Conservation (phyloP, 2,113 vertebrate species). For the Thunnus thynnus region DNA sequence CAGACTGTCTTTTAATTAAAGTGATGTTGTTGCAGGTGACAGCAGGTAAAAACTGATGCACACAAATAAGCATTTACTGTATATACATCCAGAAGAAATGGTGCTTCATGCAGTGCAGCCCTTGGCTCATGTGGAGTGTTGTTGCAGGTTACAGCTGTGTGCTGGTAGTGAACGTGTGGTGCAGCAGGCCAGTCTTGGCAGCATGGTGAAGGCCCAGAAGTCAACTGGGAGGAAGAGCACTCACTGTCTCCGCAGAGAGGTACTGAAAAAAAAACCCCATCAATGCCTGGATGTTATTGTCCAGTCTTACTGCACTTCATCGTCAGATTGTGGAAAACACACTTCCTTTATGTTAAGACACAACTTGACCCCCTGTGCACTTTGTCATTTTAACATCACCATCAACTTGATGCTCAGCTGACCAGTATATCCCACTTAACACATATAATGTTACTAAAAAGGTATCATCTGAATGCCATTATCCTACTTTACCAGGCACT, state of each 20-base stretch:
- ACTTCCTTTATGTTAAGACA: constrained; percentile 7
- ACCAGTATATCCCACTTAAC: background rate
- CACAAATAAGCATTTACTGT: background rate
- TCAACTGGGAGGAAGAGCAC: constrained; percentile 81
- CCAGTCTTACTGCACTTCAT: background rate
- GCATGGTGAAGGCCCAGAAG: constrained; percentile 82
- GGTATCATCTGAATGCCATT: background rate
- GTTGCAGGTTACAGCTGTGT: constrained; percentile 72
- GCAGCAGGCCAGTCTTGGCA: constrained; percentile 59
- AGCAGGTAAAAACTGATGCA: background rate
- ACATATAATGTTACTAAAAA: background rate
- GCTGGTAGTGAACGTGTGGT: constrained; percentile 56
- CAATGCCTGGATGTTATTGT: constrained; percentile 22
- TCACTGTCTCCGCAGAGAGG: constrained; percentile 81
- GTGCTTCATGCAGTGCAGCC: constrained; percentile 20
- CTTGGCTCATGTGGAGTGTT: constrained; percentile 58
- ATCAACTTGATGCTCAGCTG: background rate
- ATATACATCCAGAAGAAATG: constrained; percentile 5
- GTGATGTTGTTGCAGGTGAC: too few relatives aligned
- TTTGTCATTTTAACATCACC: background rate
- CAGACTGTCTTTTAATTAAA: too few relatives aligned
- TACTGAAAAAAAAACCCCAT: constrained; percentile 56
- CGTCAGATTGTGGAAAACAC: constrained; percentile 25
- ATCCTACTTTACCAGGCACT: background rate
- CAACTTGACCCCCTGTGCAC: background rate